Base-by-base conservation (phyloP, 2,888 invertebrate genomes). In the Craniophora ligustri region DNA sequence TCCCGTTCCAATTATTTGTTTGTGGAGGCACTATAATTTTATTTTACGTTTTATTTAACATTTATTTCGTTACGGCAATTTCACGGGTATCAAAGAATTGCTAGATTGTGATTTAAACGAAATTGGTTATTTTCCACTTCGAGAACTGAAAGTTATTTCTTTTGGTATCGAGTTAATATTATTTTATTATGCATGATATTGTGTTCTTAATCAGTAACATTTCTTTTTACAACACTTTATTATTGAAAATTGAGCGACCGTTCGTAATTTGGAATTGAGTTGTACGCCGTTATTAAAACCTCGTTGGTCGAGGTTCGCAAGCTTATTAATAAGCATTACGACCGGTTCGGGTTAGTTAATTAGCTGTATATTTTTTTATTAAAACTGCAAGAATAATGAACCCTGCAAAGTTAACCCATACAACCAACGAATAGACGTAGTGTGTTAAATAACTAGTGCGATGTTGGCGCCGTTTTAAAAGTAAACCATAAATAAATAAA, bases 11-110 rank as follows among this genome's bases (percentile, higher is more conserved):
- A 92, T 93, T 92, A 92, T 93, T 92, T 93, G 92, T 92, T 92
- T 92, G 91, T 87, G 92, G 91, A 92, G 89, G 91, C 91, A 88
- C 89, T 90, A 92, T 91, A 89, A 92, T 92, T 93, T 93, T 93
- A 91, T 92, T 93, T 92, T 91, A 90, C 92, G 92, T 93, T 93
- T 93, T 93, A 93, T 92, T 92, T 91, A 93, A 92, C 92, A 92
- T 93, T 93, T 93, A 93, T 92, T 90, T 88, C 92, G 92, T 92
- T 92, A 91, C 92, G 92, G 88, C 91, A 91, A 93, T 93, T 93
- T 93, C 92, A 93, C 88, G 92, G 92, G 89, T 91, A 92, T 93
- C 92, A 92, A 90, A 90, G 92, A 87, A 89, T 89, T 85, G 89
- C 90, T 91, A 90, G 91, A 88, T 92, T 91, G 91, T 89, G 92